phyloP scores from a whole-genome alignment of 2,888 invertebrate species.

The Lycophotia porphyrea region DNA sequence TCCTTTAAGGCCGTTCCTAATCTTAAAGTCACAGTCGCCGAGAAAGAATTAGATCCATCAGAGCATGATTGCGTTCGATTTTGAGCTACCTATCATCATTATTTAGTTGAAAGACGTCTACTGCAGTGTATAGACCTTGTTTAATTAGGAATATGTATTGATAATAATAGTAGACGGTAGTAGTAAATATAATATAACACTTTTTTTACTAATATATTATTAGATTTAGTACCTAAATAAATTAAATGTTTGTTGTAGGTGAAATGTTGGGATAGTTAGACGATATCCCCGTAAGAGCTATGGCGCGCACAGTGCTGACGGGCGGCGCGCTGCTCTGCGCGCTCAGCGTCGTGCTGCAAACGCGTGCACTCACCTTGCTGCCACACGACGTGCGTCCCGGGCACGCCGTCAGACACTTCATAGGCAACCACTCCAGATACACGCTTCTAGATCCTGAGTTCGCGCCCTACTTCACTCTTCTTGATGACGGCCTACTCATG shows the following conservation, averaged over 20 bases:
- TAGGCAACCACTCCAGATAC: conserved; percentile 89
- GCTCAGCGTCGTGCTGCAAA: conserved; percentile 77
- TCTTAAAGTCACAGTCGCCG: conserved; percentile 12
- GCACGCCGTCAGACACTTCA: conserved; percentile 95
- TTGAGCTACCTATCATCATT: conserved; percentile 2
- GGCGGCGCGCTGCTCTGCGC: conserved; percentile 84
- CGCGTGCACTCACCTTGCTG: conserved; percentile 91
- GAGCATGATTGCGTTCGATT: conserved; percentile 8
- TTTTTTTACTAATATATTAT: conserved; percentile 1
- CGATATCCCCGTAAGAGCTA: conserved; percentile 71
- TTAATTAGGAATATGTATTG: not conserved
- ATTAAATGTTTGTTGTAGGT: conserved; percentile 73
- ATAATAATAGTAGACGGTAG: not conserved
- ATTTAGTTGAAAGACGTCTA: not conserved
- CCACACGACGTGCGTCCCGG: conserved; percentile 97
- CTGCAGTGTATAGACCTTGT: not conserved
- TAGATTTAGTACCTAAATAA: not conserved
- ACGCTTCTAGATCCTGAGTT: conserved; percentile 94
- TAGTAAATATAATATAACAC: not conserved
- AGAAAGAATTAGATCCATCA: conserved; percentile 11
- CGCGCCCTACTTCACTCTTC: conserved; percentile 96
- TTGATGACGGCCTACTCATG: conserved; percentile 97
- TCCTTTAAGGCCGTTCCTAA: conserved; percentile 7
- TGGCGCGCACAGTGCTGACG: conserved; percentile 84
- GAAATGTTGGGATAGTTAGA: conserved; percentile 84